Conservation (phyloP, 2,888 invertebrate genomes). For the Cataglyphis altisquamis region DNA sequence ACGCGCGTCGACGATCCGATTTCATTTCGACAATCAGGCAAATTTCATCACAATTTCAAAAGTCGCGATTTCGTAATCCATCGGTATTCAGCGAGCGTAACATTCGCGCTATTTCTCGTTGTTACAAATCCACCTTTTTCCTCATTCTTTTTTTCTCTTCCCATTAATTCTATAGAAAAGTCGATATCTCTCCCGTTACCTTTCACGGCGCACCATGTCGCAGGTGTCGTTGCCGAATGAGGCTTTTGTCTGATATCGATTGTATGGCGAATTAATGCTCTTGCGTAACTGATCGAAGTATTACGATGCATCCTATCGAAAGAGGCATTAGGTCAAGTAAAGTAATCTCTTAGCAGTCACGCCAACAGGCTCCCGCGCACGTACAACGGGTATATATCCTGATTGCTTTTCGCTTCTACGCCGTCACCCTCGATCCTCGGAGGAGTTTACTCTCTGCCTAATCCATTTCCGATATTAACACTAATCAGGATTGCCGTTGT, state of each 20-base stretch:
- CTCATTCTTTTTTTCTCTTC: background rate
- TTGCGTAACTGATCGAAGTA: constrained; percentile 69
- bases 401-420: constrained; percentile 81
- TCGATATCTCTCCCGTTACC: background rate
- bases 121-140: constrained; percentile 32
- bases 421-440: constrained; percentile 60
- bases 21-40: constrained; percentile 11
- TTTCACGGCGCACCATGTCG: constrained; percentile 8
- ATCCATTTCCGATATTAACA: constrained; percentile 78
- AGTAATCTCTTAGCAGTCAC: constrained; percentile 85
- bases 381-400: constrained; percentile 78
- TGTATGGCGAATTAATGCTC: constrained; percentile 67
- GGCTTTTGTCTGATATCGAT: constrained; percentile 62
- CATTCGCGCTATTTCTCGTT: constrained; percentile 26
- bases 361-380: constrained; percentile 76
- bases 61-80: constrained; percentile 28
- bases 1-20: background rate
- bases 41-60: constrained; percentile 29
- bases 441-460: constrained; percentile 54
- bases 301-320: constrained; percentile 67
- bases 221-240: constrained; percentile 59
- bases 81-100: constrained; percentile 34
- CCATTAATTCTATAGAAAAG: constrained; percentile 27
- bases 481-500: constrained; percentile 66
- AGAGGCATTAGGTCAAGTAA: constrained; percentile 82